A percentile compares a stretch with the other conserved stretches of the same genome.
Conservation (phyloP, 2,888 invertebrate genomes). For the Drosophila maculinotata region DNA sequence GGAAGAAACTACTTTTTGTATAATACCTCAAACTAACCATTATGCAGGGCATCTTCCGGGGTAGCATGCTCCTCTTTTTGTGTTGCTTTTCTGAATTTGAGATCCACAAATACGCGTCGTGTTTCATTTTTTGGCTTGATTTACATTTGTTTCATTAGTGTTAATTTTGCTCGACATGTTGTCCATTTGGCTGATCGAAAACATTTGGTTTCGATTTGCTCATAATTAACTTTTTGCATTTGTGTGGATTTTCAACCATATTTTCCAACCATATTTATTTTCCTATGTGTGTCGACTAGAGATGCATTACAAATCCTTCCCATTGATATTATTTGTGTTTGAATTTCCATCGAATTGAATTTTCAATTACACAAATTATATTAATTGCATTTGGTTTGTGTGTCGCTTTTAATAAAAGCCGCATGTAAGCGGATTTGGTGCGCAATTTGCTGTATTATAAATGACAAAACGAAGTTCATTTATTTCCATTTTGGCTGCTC, state of each 20-base stretch:
- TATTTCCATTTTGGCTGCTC: slow-evolving; percentile 2
- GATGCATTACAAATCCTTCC: slow-evolving; percentile 3
- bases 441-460: slow-evolving; percentile 19
- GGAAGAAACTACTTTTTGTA: too few relatives aligned
- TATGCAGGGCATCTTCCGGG: not conserved
- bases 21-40: too few relatives aligned
- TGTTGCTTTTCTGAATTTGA: slow-evolving; percentile 10
- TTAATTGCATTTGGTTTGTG: slow-evolving; percentile 6
- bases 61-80: not conserved
- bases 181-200: slow-evolving; percentile 72
- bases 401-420: not conserved
- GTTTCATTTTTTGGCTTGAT: slow-evolving; percentile 52
- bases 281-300: slow-evolving; percentile 4
- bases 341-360: slow-evolving; percentile 8
- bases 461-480: slow-evolving; percentile 19
- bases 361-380: slow-evolving; percentile 16
- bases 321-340: not conserved
- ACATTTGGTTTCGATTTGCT: slow-evolving; percentile 80
- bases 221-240: slow-evolving; percentile 72
- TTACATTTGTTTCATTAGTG: slow-evolving; percentile 60
- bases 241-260: not conserved
- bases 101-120: slow-evolving; percentile 42
- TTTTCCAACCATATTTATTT: slow-evolving; percentile 2
- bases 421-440: slow-evolving; percentile 30
- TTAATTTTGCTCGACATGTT: slow-evolving; percentile 51